Percentiles rank a stretch among this genome's conserved stretches.
Conservation (phyloP, 2,888 invertebrate genomes). For the Dione juno region DNA sequence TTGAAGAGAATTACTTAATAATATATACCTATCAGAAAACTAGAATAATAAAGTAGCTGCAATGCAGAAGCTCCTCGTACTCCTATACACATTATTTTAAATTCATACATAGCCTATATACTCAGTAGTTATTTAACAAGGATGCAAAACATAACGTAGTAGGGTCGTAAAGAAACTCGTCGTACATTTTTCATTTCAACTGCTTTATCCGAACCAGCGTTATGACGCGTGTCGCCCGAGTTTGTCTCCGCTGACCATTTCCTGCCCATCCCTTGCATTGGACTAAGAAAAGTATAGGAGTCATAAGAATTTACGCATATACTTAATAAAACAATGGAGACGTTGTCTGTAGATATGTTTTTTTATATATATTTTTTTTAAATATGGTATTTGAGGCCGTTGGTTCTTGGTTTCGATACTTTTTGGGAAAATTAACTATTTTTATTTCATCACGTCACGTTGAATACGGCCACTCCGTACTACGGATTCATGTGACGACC, state of each 20-base stretch:
- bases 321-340: not conserved
- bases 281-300: constrained; percentile 46
- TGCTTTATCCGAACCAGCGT: constrained; percentile 54
- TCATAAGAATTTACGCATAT: not conserved
- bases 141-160: constrained; percentile 32
- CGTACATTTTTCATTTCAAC: constrained; percentile 46
- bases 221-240: constrained; percentile 78
- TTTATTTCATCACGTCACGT: too few relatives aligned
- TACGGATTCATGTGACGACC: too few relatives aligned
- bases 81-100: not conserved
- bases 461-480: too few relatives aligned
- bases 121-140: constrained; percentile 8
- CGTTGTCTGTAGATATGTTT: not conserved
- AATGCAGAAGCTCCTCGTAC: not conserved
- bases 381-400: too few relatives aligned
- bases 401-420: not conserved
- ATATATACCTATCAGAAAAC: too few relatives aligned
- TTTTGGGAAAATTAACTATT: too few relatives aligned
- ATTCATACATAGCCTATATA: not conserved
- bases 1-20: too few relatives aligned
- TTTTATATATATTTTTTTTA: not conserved
- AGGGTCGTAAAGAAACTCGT: constrained; percentile 40
- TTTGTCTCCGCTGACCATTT: constrained; percentile 79
- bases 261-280: constrained; percentile 61
- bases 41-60: constrained; percentile 13